Evolutionary conservation across 1,140 invertebrate genomes (phyloP).

Genomic region (Trachymyrmex cornetzi): DNA sequence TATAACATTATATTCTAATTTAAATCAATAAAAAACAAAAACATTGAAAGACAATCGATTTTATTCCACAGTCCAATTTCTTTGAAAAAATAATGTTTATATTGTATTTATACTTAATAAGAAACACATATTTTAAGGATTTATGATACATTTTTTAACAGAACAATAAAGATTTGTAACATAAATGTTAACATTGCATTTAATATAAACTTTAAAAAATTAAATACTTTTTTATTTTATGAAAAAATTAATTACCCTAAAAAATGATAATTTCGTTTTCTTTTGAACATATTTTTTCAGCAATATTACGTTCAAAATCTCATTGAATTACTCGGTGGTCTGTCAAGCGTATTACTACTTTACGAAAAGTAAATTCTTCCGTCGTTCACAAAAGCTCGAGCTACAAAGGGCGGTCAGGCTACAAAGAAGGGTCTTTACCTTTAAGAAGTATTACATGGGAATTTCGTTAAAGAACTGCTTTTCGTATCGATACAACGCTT

Average conservation of each 20-base stretch:
- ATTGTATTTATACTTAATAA: slow-evolving; percentile 5
- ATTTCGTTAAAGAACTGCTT: background rate
- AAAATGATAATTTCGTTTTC: background rate
- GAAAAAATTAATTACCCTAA: background rate
- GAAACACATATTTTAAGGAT: background rate
- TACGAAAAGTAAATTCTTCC: slow-evolving; percentile 41
- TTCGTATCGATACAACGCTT: slow-evolving; percentile 18
- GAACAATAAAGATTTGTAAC: background rate
- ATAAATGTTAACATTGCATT: background rate
- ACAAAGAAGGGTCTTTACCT: slow-evolving; percentile 40
- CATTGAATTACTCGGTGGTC: slow-evolving; percentile 15
- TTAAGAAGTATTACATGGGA: background rate
- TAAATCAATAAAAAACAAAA: background rate
- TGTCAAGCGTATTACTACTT: slow-evolving; percentile 34
- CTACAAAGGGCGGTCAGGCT: slow-evolving; percentile 7
- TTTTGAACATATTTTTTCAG: slow-evolving; percentile 2
- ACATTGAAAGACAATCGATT: background rate
- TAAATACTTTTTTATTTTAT: background rate
- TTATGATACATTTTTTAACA: background rate
- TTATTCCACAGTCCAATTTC: background rate
- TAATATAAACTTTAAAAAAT: background rate
- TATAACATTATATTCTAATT: background rate
- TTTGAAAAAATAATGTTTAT: background rate
- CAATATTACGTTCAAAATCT: slow-evolving; percentile 4
- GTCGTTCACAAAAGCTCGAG: slow-evolving; percentile 6